phyloP scores from a whole-genome alignment of 2,797 vertebrate genomes.

The Helicolenus hilgendorfi region DNA sequence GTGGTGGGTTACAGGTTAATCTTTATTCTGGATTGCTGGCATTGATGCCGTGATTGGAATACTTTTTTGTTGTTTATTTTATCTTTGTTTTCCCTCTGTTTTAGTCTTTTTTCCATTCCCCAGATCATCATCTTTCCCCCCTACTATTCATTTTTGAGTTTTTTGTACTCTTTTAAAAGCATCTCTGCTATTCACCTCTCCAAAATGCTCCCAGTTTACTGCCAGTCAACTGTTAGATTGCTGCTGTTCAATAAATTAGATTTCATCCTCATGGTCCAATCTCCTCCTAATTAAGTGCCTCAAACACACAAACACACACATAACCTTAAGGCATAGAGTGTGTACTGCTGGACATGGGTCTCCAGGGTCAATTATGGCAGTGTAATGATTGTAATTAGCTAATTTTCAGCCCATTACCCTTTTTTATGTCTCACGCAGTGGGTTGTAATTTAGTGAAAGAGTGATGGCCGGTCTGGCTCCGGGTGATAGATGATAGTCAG shows the following conservation, averaged over 20 bases:
- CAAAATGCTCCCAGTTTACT: constrained; percentile 39
- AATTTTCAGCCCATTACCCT: constrained; percentile 85
- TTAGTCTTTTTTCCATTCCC: neutral
- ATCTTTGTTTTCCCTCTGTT: neutral
- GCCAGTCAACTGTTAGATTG: constrained; percentile 43
- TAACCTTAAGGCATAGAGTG: constrained; percentile 63
- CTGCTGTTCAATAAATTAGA: constrained; percentile 65
- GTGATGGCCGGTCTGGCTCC: constrained; percentile 50
- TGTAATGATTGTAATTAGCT: constrained; percentile 85
- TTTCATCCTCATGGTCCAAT: constrained; percentile 70
- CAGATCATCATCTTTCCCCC: neutral
- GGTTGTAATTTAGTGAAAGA: constrained; percentile 82
- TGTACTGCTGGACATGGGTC: constrained; percentile 72
- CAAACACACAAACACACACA: constrained; percentile 50
- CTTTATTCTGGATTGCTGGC: neutral
- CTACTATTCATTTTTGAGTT: neutral
- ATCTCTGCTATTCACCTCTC: neutral
- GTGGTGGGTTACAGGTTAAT: neutral
- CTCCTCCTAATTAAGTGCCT: constrained; percentile 74
- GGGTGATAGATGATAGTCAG: constrained; percentile 75
- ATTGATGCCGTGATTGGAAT: neutral
- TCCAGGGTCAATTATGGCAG: constrained; percentile 82
- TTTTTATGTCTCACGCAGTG: constrained; percentile 81
- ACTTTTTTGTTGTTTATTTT: neutral
- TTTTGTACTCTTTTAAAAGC: neutral